Evolutionary conservation across 2,113 vertebrate genomes (phyloP), one percentile per base, ranked within the genome.

Genomic region (Dromaius novaehollandiae): DNA sequence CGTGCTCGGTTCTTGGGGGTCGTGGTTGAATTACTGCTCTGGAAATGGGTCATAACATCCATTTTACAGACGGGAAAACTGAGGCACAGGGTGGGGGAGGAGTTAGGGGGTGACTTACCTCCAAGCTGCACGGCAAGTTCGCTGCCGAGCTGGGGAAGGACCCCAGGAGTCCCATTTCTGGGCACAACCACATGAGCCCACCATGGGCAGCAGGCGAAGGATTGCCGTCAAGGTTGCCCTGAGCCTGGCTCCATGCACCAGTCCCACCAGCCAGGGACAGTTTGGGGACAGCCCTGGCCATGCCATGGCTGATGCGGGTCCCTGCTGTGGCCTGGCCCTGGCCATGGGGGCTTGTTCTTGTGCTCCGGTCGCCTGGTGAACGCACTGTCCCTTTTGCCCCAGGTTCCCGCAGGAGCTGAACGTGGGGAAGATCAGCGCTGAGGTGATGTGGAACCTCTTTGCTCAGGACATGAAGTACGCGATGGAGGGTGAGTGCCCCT

Each of bases 401-500:
- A 99, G 99, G 96, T 99, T 99, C 96, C 99, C 99, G 38, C 99
- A 99, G 96, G 99, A 99, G 56, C 98, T 99, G 81, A 99, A 99
- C 1, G 99, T 99, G 92, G 99, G 99, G 63, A 99, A 99, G 97
- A 99, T 99, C 97, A 99, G 99, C 0, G 99, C 99, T 0, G 99
- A 99, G 95, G 99, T 99, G 82, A 99, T 99, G 99, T 99, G 99
- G 99, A 99, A 99, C 93, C 98, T 99, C 93, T 99, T 99, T 97
- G 99, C 99, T 96, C 99, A 99, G 96, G 99, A 99, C 96, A 99
- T 99, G 99, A 99, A 99, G 97, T 99, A 99, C 1, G 99, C 99
- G 1, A 99, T 99, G 99, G 99, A 99, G 97, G 99, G 99, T 99
- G 96, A 99, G 99, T 96, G 9, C 21, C 25, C 13, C 36, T 34